Percentiles rank a stretch among this genome's conserved stretches.
Evolutionary conservation across 2,113 vertebrate genomes (phyloP).

Genomic region (Marmota flaviventris): DNA sequence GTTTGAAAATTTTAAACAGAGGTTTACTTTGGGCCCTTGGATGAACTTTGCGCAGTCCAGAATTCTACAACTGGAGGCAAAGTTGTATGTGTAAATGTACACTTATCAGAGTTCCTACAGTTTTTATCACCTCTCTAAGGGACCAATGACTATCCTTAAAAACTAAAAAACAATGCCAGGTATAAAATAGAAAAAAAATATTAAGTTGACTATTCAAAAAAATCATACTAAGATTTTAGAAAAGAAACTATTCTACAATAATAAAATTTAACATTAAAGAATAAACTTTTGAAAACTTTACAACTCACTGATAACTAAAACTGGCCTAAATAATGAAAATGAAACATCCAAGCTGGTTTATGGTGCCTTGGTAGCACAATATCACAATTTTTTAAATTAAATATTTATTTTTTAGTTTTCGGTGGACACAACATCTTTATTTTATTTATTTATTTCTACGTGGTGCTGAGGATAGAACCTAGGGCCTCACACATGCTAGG

Average conservation of each 20-base stretch:
- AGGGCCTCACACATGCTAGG: no score
- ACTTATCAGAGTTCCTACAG: neutral
- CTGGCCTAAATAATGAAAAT: slow-evolving; percentile 3
- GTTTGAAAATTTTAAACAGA: neutral
- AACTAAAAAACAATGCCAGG: slow-evolving; percentile 4
- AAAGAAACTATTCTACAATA: slow-evolving; percentile 3
- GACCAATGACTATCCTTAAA: neutral
- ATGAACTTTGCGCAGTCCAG: neutral
- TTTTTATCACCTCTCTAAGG: neutral
- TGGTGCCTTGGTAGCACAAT: neutral
- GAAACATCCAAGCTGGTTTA: neutral
- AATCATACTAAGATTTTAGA: slow-evolving; percentile 18
- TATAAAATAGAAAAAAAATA: slow-evolving; percentile 16
- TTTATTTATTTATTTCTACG: no score
- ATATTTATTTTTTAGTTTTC: no score
- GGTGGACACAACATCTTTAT: no score
- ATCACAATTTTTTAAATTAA: neutral
- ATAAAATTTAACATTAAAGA: slow-evolving; percentile 37
- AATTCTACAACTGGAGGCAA: neutral
- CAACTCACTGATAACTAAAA: slow-evolving; percentile 21
- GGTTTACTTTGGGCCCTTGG: neutral
- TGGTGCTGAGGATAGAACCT: no score
- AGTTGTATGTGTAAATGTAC: neutral
- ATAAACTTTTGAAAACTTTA: slow-evolving; percentile 42
- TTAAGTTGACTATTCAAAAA: slow-evolving; percentile 56